Evolutionary conservation across 2,113 vertebrate species (phyloP).

Genomic region (Xenopus laevis): DNA sequence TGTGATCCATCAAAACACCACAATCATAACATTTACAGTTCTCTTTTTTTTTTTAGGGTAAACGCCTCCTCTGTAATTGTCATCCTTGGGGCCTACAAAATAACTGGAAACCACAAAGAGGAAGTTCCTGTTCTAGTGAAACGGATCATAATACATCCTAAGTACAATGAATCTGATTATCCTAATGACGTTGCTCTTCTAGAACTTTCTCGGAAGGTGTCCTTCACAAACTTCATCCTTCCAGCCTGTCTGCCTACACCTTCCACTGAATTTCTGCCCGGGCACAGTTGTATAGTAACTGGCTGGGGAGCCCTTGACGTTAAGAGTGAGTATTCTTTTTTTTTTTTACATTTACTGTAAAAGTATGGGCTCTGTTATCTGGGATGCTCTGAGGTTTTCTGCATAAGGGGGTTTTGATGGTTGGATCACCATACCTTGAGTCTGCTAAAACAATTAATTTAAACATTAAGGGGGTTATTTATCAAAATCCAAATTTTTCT

Average conservation of each 20-base stretch:
- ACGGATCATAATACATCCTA: conserved; percentile 49
- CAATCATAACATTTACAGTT: too few species aligned
- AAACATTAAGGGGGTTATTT: too few species aligned
- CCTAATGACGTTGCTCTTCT: conserved; percentile 63
- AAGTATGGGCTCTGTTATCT: too few species aligned
- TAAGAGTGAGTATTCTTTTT: conserved; percentile 3
- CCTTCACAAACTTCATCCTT: conserved; percentile 54
- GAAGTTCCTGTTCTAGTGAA: conserved; percentile 12
- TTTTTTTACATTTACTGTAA: not conserved
- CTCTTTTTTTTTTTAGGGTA: too few species aligned
- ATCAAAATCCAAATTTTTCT: too few species aligned
- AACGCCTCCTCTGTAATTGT: not conserved
- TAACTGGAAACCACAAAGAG: not conserved
- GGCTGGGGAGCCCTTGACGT: conserved; percentile 57
- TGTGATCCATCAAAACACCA: too few species aligned
- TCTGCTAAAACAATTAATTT: too few species aligned
- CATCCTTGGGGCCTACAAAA: conserved; percentile 8
- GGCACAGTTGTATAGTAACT: conserved; percentile 57
- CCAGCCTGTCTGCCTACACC: conserved; percentile 60
- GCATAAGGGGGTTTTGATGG: too few species aligned
- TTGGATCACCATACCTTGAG: too few species aligned
- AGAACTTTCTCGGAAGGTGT: conserved; percentile 51
- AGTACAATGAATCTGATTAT: conserved; percentile 29
- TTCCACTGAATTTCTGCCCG: conserved; percentile 49
- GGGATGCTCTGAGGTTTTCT: too few species aligned